Evolutionary conservation across 2,797 vertebrate species (phyloP).

Genomic region (Lepilemur ruficaudatus): DNA sequence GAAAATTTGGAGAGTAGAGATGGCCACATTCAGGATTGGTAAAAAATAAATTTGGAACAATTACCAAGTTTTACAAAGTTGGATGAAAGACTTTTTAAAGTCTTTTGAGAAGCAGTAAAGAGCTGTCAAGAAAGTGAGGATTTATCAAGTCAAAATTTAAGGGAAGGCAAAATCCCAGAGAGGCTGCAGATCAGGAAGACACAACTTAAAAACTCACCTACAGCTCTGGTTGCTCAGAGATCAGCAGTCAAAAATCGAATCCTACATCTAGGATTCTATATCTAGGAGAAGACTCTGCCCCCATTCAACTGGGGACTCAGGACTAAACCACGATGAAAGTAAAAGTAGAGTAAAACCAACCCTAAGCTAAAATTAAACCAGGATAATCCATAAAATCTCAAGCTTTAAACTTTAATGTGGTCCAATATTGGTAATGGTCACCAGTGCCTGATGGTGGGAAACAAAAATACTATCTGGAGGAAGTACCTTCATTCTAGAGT

Average conservation of each 20-base stretch:
- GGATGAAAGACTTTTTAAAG: neutral
- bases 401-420: neutral
- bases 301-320: neutral
- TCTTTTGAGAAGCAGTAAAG: neutral
- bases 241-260: neutral
- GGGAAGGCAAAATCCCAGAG: neutral
- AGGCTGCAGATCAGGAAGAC: neutral
- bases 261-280: neutral
- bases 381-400: neutral
- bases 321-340: neutral
- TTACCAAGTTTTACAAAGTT: neutral
- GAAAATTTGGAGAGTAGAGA: neutral
- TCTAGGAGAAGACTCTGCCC: neutral
- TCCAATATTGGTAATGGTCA: neutral
- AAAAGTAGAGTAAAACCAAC: neutral
- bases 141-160: neutral
- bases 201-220: neutral
- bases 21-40: neutral
- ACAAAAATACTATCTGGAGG: neutral
- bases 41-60: neutral
- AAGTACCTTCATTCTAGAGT: neutral
- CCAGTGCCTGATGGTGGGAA: neutral
- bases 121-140: neutral
- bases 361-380: neutral
- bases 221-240: neutral